Conservation (phyloP, 2,888 invertebrate genomes). For the Arctia plantaginis region DNA sequence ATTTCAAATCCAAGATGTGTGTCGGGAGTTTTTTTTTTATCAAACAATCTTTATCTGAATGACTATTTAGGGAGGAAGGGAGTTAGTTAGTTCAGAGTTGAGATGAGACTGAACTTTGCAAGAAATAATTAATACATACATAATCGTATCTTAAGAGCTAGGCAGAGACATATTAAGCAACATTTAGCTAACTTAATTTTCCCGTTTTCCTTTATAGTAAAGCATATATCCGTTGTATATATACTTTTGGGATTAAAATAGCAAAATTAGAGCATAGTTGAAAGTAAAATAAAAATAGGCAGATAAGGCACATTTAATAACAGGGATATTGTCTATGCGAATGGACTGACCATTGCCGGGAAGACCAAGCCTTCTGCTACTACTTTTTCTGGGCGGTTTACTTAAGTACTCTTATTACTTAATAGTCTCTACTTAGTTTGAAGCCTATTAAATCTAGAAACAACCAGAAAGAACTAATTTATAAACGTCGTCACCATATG, state of each 20-base stretch:
- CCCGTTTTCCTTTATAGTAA: too few relatives aligned
- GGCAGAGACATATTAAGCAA: background rate
- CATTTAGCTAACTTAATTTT: too few relatives aligned
- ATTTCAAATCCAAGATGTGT: too few relatives aligned
- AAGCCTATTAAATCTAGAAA: background rate
- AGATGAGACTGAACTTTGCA: background rate
- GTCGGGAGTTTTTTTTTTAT: too few relatives aligned
- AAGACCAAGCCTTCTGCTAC: background rate
- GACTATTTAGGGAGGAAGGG: too few relatives aligned
- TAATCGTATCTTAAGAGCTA: background rate
- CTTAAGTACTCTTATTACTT: background rate
- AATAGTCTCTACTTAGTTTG: background rate
- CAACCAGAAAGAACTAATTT: background rate
- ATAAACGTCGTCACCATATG: slow-evolving; percentile 16
- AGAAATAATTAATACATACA: background rate
- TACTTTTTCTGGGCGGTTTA: too few relatives aligned
- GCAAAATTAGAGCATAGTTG: background rate
- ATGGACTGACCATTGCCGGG: background rate
- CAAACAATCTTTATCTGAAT: too few relatives aligned
- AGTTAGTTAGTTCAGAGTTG: too few relatives aligned
- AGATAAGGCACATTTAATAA: background rate
- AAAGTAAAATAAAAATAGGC: background rate
- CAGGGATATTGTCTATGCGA: background rate
- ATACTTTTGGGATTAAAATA: background rate
- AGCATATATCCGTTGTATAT: too few relatives aligned